Evolutionary conservation across 2,888 invertebrate species (phyloP).

Genomic region (Eristalinus sepulchralis): DNA sequence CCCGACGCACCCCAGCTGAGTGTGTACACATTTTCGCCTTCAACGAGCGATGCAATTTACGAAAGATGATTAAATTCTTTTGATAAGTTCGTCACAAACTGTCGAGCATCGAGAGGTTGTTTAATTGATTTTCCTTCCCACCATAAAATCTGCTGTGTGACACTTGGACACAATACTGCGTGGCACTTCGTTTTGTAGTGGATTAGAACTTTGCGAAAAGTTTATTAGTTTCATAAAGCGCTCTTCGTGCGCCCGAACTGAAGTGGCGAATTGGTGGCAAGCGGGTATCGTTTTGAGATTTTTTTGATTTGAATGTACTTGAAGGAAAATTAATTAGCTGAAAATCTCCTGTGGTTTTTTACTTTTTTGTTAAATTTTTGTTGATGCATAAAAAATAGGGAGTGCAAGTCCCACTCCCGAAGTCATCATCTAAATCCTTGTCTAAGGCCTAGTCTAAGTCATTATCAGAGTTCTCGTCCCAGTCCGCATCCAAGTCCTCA

Average conservation of each 20-base stretch:
- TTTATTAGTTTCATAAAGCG: background rate
- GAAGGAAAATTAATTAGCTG: background rate
- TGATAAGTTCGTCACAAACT: conserved; percentile 16
- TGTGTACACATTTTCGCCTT: background rate
- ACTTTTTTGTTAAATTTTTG: too few relatives aligned
- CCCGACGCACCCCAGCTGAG: background rate
- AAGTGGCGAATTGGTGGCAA: background rate
- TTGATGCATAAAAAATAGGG: too few relatives aligned
- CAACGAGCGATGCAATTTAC: conserved; percentile 24
- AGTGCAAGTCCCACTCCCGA: too few relatives aligned
- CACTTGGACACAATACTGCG: background rate
- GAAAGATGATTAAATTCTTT: conserved; percentile 22
- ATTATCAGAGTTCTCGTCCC: too few relatives aligned
- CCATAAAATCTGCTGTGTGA: background rate
- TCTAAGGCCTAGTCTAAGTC: too few relatives aligned
- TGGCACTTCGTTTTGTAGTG: background rate
- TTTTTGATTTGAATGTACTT: background rate
- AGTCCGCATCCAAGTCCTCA: too few relatives aligned
- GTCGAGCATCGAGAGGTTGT: conserved; percentile 13
- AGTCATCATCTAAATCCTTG: too few relatives aligned
- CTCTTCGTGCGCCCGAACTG: background rate
- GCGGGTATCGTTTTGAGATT: background rate
- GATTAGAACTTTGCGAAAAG: background rate
- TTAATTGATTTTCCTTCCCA: conserved; percentile 17
- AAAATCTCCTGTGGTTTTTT: too few relatives aligned